phyloP scores from a whole-genome alignment of 2,888 invertebrate genomes.

The Lasioglossum marginatum region DNA sequence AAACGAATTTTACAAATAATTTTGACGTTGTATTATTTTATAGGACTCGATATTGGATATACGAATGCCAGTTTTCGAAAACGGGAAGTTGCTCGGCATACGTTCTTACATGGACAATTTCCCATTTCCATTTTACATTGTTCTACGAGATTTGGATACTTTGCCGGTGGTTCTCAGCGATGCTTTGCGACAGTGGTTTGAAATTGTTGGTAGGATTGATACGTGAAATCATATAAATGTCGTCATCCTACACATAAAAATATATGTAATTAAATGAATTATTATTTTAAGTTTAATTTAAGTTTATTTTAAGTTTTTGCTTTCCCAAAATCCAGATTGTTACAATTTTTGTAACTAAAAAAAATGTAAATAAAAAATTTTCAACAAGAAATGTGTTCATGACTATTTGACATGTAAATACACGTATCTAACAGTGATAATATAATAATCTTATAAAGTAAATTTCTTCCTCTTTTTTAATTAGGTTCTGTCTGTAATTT shows the following conservation, averaged over 20 bases:
- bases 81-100: conserved; percentile 87
- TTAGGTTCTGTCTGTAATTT: too few species aligned
- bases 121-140: conserved; percentile 99
- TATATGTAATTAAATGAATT: not conserved
- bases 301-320: too few species aligned
- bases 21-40: conserved; percentile 63
- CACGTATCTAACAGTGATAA: too few species aligned
- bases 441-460: too few species aligned
- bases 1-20: not conserved
- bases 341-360: too few species aligned
- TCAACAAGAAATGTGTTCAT: too few species aligned
- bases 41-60: conserved; percentile 97
- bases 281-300: not conserved
- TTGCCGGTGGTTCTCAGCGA: conserved; percentile 97
- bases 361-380: too few species aligned
- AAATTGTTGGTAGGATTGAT: conserved; percentile 91
- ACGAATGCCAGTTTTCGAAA: conserved; percentile 90
- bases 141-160: conserved; percentile 94
- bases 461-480: too few species aligned
- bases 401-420: too few species aligned
- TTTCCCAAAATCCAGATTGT: too few species aligned
- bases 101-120: conserved; percentile 96
- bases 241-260: not conserved
- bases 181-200: conserved; percentile 99
- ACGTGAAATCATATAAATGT: conserved; percentile 42